Conservation (phyloP, 2,797 vertebrate genomes). For the Acrossocheilus fasciatus region DNA sequence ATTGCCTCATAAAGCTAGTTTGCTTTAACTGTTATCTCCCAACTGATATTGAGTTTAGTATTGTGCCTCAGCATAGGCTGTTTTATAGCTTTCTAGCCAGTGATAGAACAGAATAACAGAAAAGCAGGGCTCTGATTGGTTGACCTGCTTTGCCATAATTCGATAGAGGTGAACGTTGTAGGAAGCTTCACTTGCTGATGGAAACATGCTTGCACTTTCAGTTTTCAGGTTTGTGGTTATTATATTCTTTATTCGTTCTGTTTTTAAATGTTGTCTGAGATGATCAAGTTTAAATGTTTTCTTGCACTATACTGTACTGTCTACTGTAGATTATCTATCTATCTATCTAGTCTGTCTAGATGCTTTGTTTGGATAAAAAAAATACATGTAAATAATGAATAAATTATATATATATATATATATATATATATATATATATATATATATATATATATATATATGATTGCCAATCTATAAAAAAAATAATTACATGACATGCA, state of each 20-base stretch:
- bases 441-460: no score
- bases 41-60: neutral
- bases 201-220: neutral
- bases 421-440: no score
- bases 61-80: neutral
- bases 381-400: no score
- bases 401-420: no score
- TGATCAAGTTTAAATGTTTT: neutral
- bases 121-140: neutral
- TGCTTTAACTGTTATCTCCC: neutral
- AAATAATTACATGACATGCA: no score
- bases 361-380: no score
- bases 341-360: no score
- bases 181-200: neutral
- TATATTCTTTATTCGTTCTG: neutral
- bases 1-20: neutral
- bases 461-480: no score
- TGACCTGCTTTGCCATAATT: neutral
- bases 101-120: neutral
- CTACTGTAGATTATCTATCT: no score
- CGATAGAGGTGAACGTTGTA: neutral
- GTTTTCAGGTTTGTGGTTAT: constrained; percentile 8
- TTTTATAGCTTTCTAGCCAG: neutral
- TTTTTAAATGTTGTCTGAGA: neutral
- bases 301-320: neutral